Percentiles rank a stretch among this genome's conserved stretches.
Evolutionary conservation across 2,113 vertebrate genomes (phyloP).

Genomic region (Stegastes partitus): DNA sequence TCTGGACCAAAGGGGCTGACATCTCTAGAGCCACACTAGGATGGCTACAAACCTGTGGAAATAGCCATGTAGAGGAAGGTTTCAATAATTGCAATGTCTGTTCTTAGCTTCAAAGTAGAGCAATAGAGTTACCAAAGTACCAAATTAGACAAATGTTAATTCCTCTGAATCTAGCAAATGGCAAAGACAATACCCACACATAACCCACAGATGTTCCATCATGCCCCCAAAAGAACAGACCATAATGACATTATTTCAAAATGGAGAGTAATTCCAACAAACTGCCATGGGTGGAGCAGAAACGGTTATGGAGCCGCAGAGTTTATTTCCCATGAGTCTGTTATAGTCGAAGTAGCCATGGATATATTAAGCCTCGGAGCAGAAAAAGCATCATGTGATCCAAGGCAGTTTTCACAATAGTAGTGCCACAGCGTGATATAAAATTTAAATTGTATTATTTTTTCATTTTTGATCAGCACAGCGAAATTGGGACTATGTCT

Average conservation of each 20-base stretch:
- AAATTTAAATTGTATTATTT: conserved; percentile 63
- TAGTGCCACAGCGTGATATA: conserved; percentile 19
- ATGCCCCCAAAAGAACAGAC: conserved; percentile 24
- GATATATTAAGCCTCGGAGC: conserved; percentile 72
- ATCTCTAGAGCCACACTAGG: too few relatives aligned
- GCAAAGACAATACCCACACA: conserved; percentile 4
- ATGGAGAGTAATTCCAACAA: conserved; percentile 68
- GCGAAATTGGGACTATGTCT: conserved; percentile 44
- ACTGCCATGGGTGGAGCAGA: conserved; percentile 67
- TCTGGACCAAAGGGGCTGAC: too few relatives aligned
- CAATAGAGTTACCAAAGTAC: not conserved
- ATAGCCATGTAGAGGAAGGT: not conserved
- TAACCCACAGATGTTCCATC: conserved; percentile 14
- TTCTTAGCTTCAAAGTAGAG: not conserved
- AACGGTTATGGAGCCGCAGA: conserved; percentile 58
- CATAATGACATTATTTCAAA: conserved; percentile 64
- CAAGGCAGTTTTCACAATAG: conserved; percentile 31
- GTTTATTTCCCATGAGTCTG: conserved; percentile 78
- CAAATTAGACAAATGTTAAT: not conserved
- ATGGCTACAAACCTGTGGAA: too few relatives aligned
- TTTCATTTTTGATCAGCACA: conserved; percentile 44
- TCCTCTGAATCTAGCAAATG: conserved; percentile 12
- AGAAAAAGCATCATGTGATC: conserved; percentile 48
- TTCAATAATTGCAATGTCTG: not conserved
- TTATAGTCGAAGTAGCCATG: conserved; percentile 65